A percentile compares a stretch with the other conserved stretches of the same genome.
Conservation (phyloP, 2,888 invertebrate genomes). For the Parnassius smintheus region DNA sequence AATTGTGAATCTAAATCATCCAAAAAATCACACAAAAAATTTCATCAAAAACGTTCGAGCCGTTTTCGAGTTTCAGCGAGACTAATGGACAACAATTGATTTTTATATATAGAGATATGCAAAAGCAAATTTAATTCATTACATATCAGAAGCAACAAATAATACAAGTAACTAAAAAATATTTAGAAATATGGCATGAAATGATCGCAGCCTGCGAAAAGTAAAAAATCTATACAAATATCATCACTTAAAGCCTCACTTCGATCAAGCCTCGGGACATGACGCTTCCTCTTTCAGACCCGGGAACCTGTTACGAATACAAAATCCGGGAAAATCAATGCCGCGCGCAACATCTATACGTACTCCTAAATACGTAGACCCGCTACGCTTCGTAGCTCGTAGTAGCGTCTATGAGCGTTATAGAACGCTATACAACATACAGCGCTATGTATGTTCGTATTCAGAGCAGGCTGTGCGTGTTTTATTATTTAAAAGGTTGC, state of each 20-base stretch:
- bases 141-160: neutral
- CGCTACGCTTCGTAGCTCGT: constrained; percentile 57
- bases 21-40: no score
- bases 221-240: neutral
- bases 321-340: constrained; percentile 54
- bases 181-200: no score
- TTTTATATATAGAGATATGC: no score
- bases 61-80: no score
- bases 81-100: no score
- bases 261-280: neutral
- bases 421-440: constrained; percentile 1
- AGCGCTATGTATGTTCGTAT: constrained; percentile 2
- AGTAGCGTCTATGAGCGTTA: constrained; percentile 49
- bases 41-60: no score
- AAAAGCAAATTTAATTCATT: no score
- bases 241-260: neutral
- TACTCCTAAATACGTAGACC: constrained; percentile 34
- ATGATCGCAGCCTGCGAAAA: neutral
- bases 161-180: neutral
- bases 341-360: constrained; percentile 24
- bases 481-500: constrained; percentile 11
- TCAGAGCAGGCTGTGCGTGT: constrained; percentile 2
- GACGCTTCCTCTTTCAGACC: constrained; percentile 20
- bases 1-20: no score
- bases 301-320: constrained; percentile 46